Conservation (phyloP, 2,797 vertebrate genomes). For the Tiaroga cobitis region DNA sequence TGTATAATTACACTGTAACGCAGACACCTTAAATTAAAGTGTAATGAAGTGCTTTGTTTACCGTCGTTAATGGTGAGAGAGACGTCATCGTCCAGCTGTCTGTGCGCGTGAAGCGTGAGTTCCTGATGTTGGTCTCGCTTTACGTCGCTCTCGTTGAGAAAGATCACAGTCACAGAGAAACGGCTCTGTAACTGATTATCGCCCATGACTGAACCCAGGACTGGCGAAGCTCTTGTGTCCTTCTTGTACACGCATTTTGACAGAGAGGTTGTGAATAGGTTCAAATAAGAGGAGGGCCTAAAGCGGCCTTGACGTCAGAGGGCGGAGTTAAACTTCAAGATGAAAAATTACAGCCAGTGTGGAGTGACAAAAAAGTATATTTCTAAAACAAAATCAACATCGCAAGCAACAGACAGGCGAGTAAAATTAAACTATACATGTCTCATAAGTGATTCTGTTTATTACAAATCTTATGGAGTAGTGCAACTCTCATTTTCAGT, state of each 20-base stretch:
- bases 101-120: slow-evolving; percentile 65
- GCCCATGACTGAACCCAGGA: slow-evolving; percentile 49
- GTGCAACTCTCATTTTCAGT: not conserved
- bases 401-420: not conserved
- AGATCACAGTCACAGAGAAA: slow-evolving; percentile 58
- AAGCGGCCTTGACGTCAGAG: not conserved
- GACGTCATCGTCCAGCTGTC: slow-evolving; percentile 45
- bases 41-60: slow-evolving; percentile 37
- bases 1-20: no score
- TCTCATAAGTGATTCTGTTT: not conserved
- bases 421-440: not conserved
- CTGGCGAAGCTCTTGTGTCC: not conserved
- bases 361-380: not conserved
- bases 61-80: slow-evolving; percentile 70
- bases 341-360: not conserved
- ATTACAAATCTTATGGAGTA: not conserved
- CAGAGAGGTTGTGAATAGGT: not conserved
- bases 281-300: slow-evolving; percentile 27
- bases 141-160: slow-evolving; percentile 58
- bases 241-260: not conserved
- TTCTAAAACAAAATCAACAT: not conserved
- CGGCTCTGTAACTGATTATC: slow-evolving; percentile 39
- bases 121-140: slow-evolving; percentile 63
- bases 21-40: no score
- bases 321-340: not conserved